Conservation (phyloP, 2,113 vertebrate species). For the Nothoprocta pentlandii region DNA sequence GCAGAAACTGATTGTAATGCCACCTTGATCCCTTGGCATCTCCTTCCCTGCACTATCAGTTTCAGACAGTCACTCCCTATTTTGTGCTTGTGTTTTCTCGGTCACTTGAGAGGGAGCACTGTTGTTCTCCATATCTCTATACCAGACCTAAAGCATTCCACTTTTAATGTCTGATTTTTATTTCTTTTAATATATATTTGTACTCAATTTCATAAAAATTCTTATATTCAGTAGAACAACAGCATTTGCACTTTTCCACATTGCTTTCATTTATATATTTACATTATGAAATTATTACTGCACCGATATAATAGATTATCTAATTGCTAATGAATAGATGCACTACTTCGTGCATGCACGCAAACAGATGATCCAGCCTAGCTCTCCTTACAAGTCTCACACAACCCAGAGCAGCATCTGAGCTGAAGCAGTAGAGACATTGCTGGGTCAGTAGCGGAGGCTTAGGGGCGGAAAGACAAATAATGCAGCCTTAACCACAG, state of each 20-base stretch:
- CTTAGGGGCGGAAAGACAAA: constrained; percentile 1
- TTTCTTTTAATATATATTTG: neutral
- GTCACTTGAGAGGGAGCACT: neutral
- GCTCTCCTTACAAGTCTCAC: neutral
- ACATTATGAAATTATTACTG: neutral
- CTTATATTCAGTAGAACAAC: neutral
- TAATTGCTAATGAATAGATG: neutral
- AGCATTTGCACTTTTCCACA: neutral
- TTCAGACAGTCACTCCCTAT: neutral
- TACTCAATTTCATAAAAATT: neutral
- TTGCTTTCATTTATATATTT: neutral
- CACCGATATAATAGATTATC: neutral
- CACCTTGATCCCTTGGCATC: neutral
- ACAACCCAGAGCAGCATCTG: neutral
- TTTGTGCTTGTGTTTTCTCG: neutral
- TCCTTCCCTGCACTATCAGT: neutral
- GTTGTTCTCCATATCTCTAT: neutral
- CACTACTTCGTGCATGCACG: accelerated
- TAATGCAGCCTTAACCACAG: constrained; percentile 36
- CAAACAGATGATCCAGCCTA: neutral
- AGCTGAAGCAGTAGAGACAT: neutral
- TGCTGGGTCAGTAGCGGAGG: neutral
- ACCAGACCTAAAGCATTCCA: neutral
- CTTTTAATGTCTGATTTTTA: neutral
- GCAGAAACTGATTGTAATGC: neutral